These are phyloP conservation scores for Hyposoter dolosus DNA, from an alignment of 2,888 invertebrate species.

Conservation along the genomic window DNA sequence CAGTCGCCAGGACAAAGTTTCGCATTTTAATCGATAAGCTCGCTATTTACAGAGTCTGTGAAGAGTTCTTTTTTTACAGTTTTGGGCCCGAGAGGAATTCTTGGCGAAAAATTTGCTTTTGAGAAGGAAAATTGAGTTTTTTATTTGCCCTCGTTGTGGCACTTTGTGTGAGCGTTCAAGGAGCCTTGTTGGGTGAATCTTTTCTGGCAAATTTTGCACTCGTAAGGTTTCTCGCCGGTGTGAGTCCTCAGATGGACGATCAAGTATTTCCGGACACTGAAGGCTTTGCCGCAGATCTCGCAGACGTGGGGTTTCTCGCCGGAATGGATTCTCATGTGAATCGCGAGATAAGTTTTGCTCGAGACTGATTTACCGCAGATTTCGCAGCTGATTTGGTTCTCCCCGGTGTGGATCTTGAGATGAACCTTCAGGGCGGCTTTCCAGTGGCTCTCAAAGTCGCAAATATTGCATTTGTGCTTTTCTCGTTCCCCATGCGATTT, in stretches of 20 bases:
- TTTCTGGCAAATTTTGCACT: conserved; percentile 82
- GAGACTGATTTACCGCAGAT: conserved; percentile 83
- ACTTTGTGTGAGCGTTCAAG: conserved; percentile 81
- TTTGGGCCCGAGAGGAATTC: conserved; percentile 79
- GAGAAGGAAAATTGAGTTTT: conserved; percentile 66
- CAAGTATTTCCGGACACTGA: conserved; percentile 79
- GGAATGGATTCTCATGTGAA: conserved; percentile 80
- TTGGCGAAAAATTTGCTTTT: conserved; percentile 56
- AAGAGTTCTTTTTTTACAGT: not conserved
- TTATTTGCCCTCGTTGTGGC: conserved; percentile 75
- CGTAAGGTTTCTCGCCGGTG: conserved; percentile 80
- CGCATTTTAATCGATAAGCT: not conserved
- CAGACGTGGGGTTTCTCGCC: conserved; percentile 80
- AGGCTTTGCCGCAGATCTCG: conserved; percentile 79
- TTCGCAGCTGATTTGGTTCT: conserved; percentile 83
- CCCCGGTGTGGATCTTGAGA: conserved; percentile 84
- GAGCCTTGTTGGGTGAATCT: conserved; percentile 83
- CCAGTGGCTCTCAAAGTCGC: conserved; percentile 84
- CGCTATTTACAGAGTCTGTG: not conserved
- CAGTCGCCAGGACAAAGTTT: not conserved
- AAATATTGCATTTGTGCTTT: conserved; percentile 82
- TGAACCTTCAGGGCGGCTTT: conserved; percentile 85
- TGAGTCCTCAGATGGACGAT: conserved; percentile 81
- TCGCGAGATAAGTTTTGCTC: conserved; percentile 79
- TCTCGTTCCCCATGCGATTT: conserved; percentile 84